A percentile compares a stretch with the other conserved stretches of the same genome.
Evolutionary conservation across 2,797 vertebrate species (phyloP).

Genomic region (Iguana delicatissima): DNA sequence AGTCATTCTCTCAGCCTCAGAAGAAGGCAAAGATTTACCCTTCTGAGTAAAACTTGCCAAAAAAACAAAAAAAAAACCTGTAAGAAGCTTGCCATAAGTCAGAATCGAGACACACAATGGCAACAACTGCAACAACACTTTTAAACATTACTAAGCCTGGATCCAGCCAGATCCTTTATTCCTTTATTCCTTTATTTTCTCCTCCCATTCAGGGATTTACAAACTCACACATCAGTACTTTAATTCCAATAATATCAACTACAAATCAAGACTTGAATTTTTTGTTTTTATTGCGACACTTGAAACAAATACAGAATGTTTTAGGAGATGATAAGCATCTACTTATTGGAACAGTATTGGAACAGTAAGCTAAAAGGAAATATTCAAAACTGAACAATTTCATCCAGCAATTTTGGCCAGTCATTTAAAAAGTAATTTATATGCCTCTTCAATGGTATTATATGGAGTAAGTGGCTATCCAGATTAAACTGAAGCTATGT

Average conservation of each 20-base stretch:
- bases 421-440: neutral
- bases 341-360: neutral
- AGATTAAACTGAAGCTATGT: neutral
- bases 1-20: too few species aligned
- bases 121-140: too few species aligned
- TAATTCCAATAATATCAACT: neutral
- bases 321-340: neutral
- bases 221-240: neutral
- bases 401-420: neutral
- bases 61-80: too few species aligned
- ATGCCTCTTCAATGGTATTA: neutral
- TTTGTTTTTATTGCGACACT: neutral
- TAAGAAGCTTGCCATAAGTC: too few species aligned
- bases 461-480: neutral
- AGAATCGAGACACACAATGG: too few species aligned
- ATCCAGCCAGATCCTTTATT: too few species aligned
- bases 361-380: neutral
- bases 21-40: too few species aligned
- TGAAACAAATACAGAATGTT: neutral
- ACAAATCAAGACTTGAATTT: neutral
- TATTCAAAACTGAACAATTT: neutral
- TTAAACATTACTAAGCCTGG: too few species aligned
- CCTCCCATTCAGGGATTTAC: neutral
- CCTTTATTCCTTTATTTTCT: too few species aligned
- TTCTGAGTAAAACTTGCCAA: too few species aligned